These are phyloP conservation scores for Cephus pygmeus DNA, from an alignment of 2,888 invertebrate species.

Conservation along the genomic window DNA sequence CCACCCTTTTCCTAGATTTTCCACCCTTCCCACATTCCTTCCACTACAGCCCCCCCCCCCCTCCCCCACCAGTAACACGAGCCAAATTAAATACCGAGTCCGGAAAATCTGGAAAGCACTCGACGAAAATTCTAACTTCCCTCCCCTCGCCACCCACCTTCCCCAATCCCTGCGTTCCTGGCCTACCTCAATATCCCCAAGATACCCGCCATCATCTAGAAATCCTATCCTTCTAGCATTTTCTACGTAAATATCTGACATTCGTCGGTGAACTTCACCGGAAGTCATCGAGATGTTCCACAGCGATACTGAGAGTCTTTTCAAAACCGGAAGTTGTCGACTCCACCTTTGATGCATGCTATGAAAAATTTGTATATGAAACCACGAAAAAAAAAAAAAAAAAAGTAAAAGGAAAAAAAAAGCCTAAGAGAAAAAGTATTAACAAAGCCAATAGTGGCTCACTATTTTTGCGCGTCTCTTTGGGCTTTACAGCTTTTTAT, in stretches of 20 bases:
- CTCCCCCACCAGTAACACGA: conserved; percentile 15
- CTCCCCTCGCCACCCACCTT: not conserved
- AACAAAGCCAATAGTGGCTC: not conserved
- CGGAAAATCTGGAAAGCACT: conserved; percentile 30
- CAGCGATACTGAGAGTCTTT: not conserved
- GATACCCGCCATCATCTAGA: not conserved
- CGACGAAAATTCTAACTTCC: not conserved
- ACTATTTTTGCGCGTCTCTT: too few species aligned
- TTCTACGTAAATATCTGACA: not conserved
- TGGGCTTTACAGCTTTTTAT: not conserved
- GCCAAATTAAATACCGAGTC: conserved; percentile 50
- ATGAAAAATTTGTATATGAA: not conserved
- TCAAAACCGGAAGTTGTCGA: not conserved
- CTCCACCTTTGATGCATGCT: not conserved
- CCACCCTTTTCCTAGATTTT: conserved; percentile 15
- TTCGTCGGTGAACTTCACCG: not conserved
- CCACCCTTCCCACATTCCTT: conserved; percentile 32
- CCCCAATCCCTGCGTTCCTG: not conserved
- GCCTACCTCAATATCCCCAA: not conserved
- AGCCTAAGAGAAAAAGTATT: not conserved
- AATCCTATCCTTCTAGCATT: not conserved
- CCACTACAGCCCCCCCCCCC: not conserved
- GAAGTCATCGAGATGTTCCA: not conserved
- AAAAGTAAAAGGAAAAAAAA: not conserved
- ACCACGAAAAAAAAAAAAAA: not conserved